These are phyloP conservation scores for Cyprinodon variegatus DNA, from an alignment of 2,113 vertebrate genomes.

Conservation along the genomic window DNA sequence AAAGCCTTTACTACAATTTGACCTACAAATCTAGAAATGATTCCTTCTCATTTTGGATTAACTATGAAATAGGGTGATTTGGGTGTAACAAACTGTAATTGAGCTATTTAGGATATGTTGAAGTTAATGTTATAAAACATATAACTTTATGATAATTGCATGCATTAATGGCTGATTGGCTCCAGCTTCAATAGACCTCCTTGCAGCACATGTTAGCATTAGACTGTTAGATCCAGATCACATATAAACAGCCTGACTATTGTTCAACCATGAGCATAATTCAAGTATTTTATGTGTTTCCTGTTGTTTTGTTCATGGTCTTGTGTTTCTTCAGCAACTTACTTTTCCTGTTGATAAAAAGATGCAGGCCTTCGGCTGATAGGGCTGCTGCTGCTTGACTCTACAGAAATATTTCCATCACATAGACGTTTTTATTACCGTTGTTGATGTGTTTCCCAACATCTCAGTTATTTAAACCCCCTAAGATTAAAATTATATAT, in stretches of 20 bases:
- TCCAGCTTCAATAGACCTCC: neutral
- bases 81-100: constrained; percentile 13
- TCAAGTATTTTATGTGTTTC: neutral
- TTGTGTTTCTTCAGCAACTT: constrained; percentile 29
- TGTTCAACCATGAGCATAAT: constrained; percentile 7
- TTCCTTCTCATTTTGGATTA: constrained; percentile 46
- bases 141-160: constrained; percentile 1
- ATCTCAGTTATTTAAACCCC: too few species aligned
- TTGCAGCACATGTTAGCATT: neutral
- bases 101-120: constrained; percentile 24
- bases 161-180: neutral
- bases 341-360: constrained; percentile 33
- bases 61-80: constrained; percentile 14
- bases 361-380: constrained; percentile 11
- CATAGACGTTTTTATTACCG: too few species aligned
- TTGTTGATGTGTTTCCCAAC: too few species aligned
- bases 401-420: constrained; percentile 24
- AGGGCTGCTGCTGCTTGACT: constrained; percentile 6
- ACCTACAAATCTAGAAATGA: constrained; percentile 21
- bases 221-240: neutral
- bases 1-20: neutral
- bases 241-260: neutral
- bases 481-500: too few species aligned
- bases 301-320: neutral
- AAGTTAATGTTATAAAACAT: constrained; percentile 3